A percentile compares a stretch with the other conserved stretches of the same genome.
These are phyloP conservation scores for Onychostruthus taczanowskii DNA, from an alignment of 2,113 vertebrate species.

Conservation along the genomic window DNA sequence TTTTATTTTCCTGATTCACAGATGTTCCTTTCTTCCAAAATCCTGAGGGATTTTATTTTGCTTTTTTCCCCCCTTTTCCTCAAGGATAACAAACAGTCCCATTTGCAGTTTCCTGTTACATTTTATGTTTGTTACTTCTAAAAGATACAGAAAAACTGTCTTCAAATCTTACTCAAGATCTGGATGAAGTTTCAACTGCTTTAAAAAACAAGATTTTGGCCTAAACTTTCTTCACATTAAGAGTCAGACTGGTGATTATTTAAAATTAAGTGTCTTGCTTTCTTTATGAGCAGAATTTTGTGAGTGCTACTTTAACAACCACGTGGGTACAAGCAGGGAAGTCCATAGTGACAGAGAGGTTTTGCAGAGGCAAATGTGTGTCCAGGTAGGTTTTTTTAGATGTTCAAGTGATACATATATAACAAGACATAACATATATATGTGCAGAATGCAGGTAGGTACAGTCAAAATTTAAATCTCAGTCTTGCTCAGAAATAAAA, in stretches of 20 bases:
- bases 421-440: background rate
- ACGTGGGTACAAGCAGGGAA: background rate
- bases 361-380: background rate
- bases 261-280: background rate
- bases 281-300: background rate
- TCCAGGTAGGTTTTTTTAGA: background rate
- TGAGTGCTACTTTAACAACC: background rate
- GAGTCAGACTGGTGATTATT: background rate
- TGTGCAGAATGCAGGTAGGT: background rate
- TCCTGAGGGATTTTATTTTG: background rate
- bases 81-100: background rate
- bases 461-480: background rate
- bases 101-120: background rate
- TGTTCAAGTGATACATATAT: background rate
- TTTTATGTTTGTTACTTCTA: background rate
- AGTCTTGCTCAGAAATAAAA: background rate
- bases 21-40: background rate
- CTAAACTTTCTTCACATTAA: background rate
- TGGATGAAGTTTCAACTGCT: background rate
- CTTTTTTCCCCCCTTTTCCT: background rate
- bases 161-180: background rate
- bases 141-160: background rate
- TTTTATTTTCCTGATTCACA: background rate
- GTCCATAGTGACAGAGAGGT: background rate
- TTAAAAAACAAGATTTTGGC: background rate